Base-by-base conservation (phyloP, 2,888 invertebrate genomes). In the Crepidodera aurea region DNA sequence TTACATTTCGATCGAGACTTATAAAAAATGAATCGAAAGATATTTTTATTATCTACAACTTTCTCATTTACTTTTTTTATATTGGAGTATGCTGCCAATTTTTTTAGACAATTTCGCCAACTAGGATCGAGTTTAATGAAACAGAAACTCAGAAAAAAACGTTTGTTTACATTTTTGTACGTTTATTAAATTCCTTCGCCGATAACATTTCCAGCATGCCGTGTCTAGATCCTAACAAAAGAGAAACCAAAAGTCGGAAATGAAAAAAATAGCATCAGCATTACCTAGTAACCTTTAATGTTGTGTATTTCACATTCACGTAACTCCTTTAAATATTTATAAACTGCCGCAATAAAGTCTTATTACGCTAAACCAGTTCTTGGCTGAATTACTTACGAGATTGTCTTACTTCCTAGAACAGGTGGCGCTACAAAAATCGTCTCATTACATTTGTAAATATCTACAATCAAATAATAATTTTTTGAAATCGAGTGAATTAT, bases 281-380 rank as follows among this genome's bases (percentile, higher is more conserved):
- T 67, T 61, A 67, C 67, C 65, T 59, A 65, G 57, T 67, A 65
- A 67, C 67, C 65, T 67, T 67, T 67, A 57, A 62, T 50, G 39
- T 54, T 46, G 56, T 51, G 60, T 34, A 51, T 64, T 60, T 54
- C 27, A 19, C 50, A 46, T 57, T 60, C 57, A 62, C 57, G 65
- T 62, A 62, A 64, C 56, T 53, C 48, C 42, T 53, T 55, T 62
- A 40, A 51, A 56, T 62, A 58, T 62, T 62, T 51, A 64, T 64
- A 37, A 60, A 55, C 46, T 48, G 48, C 12, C 25, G 54, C 37
- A 61, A 64, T 34, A 44, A 25, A 27, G n/a, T 48, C 34, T 51
- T 39, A 12, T 44, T 62, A 50, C 10, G 25, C 12, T 19, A 64
- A 64, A 65, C 64, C 64, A 54, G 64, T 65, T 62, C 50, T 39